Evolutionary conservation across 2,888 invertebrate species (phyloP).

Genomic region (Agriotes lineatus): DNA sequence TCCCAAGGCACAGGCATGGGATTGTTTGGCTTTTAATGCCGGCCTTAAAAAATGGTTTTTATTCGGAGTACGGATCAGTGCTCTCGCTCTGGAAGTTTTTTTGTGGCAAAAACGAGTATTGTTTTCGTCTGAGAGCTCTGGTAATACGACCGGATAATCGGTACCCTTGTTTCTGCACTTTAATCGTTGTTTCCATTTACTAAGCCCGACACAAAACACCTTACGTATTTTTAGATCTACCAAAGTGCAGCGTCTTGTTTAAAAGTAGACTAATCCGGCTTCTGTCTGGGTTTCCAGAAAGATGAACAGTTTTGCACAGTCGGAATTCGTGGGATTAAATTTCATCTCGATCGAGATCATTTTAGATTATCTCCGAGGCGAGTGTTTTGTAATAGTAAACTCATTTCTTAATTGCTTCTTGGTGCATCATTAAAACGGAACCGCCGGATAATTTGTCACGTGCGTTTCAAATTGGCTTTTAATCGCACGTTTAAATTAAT

Average conservation of each 20-base stretch:
- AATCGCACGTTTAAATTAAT: not conserved
- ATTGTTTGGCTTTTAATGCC: too few relatives aligned
- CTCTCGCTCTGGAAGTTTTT: not conserved
- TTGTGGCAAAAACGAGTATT: slow-evolving; percentile 5
- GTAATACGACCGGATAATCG: not conserved
- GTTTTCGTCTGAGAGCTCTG: slow-evolving; percentile 10
- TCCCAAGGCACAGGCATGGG: too few relatives aligned
- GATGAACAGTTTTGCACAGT: slow-evolving; percentile 16
- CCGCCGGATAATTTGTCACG: not conserved
- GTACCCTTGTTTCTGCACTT: slow-evolving; percentile 17
- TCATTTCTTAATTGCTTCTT: too few relatives aligned
- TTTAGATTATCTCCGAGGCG: too few relatives aligned
- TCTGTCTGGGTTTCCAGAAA: slow-evolving; percentile 12
- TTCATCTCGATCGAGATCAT: too few relatives aligned
- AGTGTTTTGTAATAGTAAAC: too few relatives aligned
- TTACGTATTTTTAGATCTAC: slow-evolving; percentile 12
- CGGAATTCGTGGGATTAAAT: too few relatives aligned
- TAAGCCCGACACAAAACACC: not conserved
- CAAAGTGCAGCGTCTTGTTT: slow-evolving; percentile 29
- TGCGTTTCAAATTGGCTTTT: not conserved
- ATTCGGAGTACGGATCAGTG: not conserved
- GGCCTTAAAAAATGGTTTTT: too few relatives aligned
- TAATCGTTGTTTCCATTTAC: slow-evolving; percentile 14
- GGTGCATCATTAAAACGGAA: too few relatives aligned
- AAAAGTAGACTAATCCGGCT: slow-evolving; percentile 27